Base-by-base conservation (phyloP, 2,797 vertebrate genomes). In the Darevskia nairensis region DNA sequence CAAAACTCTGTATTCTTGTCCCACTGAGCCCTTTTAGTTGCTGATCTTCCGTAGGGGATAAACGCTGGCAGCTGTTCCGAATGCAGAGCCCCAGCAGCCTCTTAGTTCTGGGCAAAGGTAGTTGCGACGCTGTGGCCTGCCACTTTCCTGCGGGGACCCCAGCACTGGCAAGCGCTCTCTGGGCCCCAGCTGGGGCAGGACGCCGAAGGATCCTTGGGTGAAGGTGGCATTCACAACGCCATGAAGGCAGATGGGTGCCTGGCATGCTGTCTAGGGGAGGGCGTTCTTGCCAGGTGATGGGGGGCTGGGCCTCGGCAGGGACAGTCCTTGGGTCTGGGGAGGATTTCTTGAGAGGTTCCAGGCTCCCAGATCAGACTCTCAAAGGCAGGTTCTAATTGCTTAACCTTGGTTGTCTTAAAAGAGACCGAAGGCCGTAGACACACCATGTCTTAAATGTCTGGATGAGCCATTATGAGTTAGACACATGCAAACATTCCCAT, bases 1-100 rank as follows among this genome's bases (percentile, higher is more conserved):
- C 41, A 41, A 96, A 95, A 94, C 94, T 94, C 95, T 95, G 91
- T 25, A 9, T 80, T 50, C 25, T 86, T 92, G 71, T 95, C 92
- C 89, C 93, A 83, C 93, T 92, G 95, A 96, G 94, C 96, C 95
- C 94, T 95, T 41, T 92, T 8, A 94, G 93, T 95, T 96, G 92
- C 15, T 44, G 32, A 8, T 85, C 78, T 13, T 55, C 50, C 11
- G 3, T 55, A 55, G 50, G 50, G 50, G 50, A 55, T 69, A 74
- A 35, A 89, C 1, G 1, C 9, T 55, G 23, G 71, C 50, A 64
- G 85, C 80, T 27, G 23, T 82, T 89, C 32, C 2, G 2, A 7
- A 10, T 5, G n/a, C 21, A 3, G 59, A 11, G 21, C 13, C 1
- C 25, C 17, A 15, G 44, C 59, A 19, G 41, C n/a, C 6, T 39